These are phyloP conservation scores for Pseudomyrmex cubaensis DNA, from an alignment of 1,140 invertebrate species.

Conservation along the genomic window DNA sequence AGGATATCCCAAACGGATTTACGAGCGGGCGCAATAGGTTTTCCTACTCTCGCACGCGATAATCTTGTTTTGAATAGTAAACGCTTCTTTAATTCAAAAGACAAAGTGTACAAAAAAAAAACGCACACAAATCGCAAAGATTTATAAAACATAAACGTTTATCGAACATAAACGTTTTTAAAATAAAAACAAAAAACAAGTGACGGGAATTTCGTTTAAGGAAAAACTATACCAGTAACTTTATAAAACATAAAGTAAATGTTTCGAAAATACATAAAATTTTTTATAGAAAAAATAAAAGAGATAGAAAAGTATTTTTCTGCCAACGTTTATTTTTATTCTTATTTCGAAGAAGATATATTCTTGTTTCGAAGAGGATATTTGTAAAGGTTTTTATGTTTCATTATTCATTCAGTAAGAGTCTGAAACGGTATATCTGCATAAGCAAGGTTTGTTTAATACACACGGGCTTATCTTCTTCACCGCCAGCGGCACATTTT, in stretches of 20 bases:
- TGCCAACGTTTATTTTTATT: background rate
- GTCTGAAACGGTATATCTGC: background rate
- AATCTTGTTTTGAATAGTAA: slow-evolving; percentile 46
- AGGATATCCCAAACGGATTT: slow-evolving; percentile 49
- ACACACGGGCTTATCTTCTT: slow-evolving; percentile 17
- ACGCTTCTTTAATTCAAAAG: slow-evolving; percentile 6
- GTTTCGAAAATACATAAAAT: background rate
- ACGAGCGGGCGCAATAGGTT: slow-evolving; percentile 22
- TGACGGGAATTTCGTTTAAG: too few relatives aligned
- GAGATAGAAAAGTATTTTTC: background rate
- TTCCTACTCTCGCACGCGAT: slow-evolving; percentile 16
- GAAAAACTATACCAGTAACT: too few relatives aligned
- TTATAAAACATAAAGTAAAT: background rate
- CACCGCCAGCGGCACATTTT: slow-evolving; percentile 1
- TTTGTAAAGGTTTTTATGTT: background rate
- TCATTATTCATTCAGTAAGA: background rate
- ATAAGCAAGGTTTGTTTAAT: slow-evolving; percentile 21
- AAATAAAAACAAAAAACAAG: too few relatives aligned
- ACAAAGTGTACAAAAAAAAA: slow-evolving; percentile 5
- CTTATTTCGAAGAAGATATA: background rate
- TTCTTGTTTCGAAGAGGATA: too few relatives aligned
- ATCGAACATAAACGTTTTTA: too few relatives aligned
- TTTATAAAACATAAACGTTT: background rate
- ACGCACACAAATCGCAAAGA: background rate
- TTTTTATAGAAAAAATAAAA: background rate